A percentile compares a stretch with the other conserved stretches of the same genome.
Evolutionary conservation across 2,113 vertebrate genomes (phyloP).

Genomic region (Bubo scandiacus): DNA sequence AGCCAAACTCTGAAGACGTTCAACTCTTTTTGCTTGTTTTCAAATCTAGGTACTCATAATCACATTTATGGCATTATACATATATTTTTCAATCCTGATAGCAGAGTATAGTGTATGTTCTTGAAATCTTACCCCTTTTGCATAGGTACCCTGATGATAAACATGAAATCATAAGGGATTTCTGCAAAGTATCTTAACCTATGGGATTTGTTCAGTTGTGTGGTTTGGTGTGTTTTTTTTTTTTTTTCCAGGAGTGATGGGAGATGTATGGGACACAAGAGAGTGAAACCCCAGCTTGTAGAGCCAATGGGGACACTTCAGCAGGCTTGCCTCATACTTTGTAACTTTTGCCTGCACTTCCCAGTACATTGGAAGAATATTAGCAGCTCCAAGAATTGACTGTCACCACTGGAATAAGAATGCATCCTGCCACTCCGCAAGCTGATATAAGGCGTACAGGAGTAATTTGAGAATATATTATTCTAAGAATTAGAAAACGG

Average conservation of each 20-base stretch:
- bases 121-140: background rate
- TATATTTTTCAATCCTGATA: background rate
- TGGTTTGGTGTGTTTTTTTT: background rate
- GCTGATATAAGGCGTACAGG: background rate
- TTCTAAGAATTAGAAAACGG: background rate
- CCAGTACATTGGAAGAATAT: background rate
- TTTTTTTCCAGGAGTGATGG: background rate
- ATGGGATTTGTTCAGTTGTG: background rate
- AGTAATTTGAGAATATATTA: background rate
- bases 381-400: background rate
- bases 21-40: background rate
- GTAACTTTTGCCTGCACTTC: background rate
- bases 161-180: background rate
- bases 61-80: accelerated
- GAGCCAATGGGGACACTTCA: background rate
- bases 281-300: background rate
- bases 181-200: background rate
- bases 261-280: background rate
- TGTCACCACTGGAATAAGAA: background rate
- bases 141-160: background rate
- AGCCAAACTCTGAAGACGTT: background rate
- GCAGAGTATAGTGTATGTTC: background rate
- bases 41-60: background rate
- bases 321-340: background rate
- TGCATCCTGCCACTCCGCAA: background rate